These are phyloP conservation scores for Halcyon badia DNA, from an alignment of 2,797 vertebrate genomes.

Conservation along the genomic window DNA sequence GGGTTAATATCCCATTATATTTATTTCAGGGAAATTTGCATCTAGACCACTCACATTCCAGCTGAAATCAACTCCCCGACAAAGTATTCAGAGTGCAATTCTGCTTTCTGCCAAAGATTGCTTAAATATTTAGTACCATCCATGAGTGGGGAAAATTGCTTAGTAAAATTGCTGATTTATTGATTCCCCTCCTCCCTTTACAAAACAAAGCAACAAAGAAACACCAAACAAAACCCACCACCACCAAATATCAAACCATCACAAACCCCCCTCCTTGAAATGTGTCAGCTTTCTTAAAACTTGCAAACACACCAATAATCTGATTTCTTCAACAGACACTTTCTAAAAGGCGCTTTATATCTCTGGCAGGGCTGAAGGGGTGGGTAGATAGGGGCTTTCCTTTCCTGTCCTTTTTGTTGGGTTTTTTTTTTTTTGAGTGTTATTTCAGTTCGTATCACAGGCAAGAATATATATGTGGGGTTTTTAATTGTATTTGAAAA, in stretches of 20 bases:
- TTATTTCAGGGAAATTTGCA: neutral
- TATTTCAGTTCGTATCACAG: neutral
- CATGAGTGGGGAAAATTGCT: neutral
- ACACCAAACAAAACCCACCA: neutral
- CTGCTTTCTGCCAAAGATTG: constrained; percentile 41
- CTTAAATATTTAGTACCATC: neutral
- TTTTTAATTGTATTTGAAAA: constrained; percentile 18
- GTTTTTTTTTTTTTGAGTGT: neutral
- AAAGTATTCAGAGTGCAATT: neutral
- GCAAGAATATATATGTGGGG: neutral
- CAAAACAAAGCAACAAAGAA: neutral
- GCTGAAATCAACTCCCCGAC: neutral
- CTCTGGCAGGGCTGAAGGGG: neutral
- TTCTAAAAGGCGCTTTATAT: neutral
- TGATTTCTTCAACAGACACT: neutral
- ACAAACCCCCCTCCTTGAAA: neutral
- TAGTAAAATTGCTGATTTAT: neutral
- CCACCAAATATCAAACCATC: neutral
- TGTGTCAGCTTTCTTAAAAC: neutral
- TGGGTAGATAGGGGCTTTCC: neutral
- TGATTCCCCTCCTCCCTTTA: neutral
- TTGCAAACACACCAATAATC: neutral
- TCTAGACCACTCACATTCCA: neutral
- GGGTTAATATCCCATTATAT: neutral
- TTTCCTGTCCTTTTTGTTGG: neutral